Evolutionary conservation across 2,888 invertebrate genomes (phyloP), one percentile per base, ranked within the genome.

Genomic region (Philopedon plagiatum): DNA sequence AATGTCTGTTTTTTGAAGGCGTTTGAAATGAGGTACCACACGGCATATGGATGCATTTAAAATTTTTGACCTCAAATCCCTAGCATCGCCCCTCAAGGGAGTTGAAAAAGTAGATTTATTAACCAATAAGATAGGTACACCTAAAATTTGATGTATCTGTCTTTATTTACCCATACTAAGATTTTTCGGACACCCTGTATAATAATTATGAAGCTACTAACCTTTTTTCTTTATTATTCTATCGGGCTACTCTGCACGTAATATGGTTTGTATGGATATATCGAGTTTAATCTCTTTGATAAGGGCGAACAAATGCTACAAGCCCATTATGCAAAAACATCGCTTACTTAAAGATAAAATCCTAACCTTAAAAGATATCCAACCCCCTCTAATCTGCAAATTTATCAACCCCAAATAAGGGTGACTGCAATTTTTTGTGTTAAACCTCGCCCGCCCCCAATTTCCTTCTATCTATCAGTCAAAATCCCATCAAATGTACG

Each of bases 351-450:
- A 63, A 63, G 63, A 63, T 63, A 63, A 63, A 63, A 63, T 23
- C 39, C 39, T 32, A 63, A 51, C 54, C 49, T 51, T 37, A 34
- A 39, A 41, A 54, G 34, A 39, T 26, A 37, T 37, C 39, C 39
- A 21, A 51, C 54, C 54, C 54, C 21, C 51, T 63, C 29, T 65
- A 65, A 65, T 65, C 65, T 32, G 44, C 65, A 65, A 65, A 65
- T 65, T 65, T 65, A 65, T 65, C 65, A 65, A 54, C 56, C 65
- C 54, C 39, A 41, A 65, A 56, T 65, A 56, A 65, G 65, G 65
- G 65, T 57, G 39, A 56, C 56, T 65, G 41, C 57, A 57, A 65
- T 65, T 65, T 65, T 65, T 65, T 64, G 64, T 29, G 41, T 64
- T 64, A 54, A 64, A 64, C 64, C 64, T 46, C 19, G 23, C 63